Base-by-base conservation (phyloP, 2,888 invertebrate genomes). In the Drosophila aldrichi region DNA sequence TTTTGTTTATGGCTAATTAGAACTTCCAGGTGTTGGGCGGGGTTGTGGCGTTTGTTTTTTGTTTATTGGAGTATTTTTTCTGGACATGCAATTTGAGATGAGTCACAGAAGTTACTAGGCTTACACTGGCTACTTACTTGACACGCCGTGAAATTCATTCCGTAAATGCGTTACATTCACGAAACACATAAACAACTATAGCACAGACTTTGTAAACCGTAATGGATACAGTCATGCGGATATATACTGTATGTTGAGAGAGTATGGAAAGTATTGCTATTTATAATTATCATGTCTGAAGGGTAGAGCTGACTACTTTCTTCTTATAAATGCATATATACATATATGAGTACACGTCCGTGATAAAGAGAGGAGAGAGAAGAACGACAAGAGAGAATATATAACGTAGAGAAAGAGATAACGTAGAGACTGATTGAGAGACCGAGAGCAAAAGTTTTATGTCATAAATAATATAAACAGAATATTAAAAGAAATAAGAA, bases 1-100 rank as follows among this genome's bases (percentile, higher is more conserved):
- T 36, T 22, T 52, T 46, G 20, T 62, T 58, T 25, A 54, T 67
- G 54, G 48, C 36, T 88, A 81, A 86, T 88, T 81, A 43, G 57
- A 51, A 49, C 46, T 41, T 18, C 41, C 76, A 77, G 76, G 79
- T 78, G 60, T 38, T 44, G 18, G 18, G 36, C 18, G 18, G 36
- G 8, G 29, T 18, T 49, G 20, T 52, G 36, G 38, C 41, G 18
- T 12, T 38, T 41, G 5, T 25, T 25, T 18, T 18, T 41, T 8
- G 14, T 44, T 48, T 12, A n/a, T 32, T 32, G 18, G 29, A 3
- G 14, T 4, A 22, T 12, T 65, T 25, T 25, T 51, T 55, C 32
- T 51, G 6, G 56, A 63, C 56, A 52, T 72, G 52, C 52, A 49
- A 61, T 25, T 18, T 9, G 5, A 44, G 36, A 18, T 78, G 75